Evolutionary conservation across 2,797 vertebrate species (phyloP).

Genomic region (Dendrocincla tyrannina): DNA sequence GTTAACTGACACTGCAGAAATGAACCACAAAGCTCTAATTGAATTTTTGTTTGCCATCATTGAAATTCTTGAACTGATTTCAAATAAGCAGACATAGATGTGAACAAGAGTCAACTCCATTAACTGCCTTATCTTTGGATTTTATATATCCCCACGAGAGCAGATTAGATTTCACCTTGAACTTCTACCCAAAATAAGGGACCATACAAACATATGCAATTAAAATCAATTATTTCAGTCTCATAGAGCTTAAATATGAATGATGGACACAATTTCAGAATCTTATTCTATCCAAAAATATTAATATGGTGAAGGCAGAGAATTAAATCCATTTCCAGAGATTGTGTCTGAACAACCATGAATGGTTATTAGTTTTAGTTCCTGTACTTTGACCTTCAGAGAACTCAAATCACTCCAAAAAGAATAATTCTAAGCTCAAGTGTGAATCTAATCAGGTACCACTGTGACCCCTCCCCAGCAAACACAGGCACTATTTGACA

Average conservation of each 20-base stretch:
- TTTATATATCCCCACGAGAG: background rate
- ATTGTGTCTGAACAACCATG: background rate
- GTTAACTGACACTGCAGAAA: background rate
- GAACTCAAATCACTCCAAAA: background rate
- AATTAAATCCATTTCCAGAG: background rate
- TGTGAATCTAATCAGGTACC: background rate
- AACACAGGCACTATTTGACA: background rate
- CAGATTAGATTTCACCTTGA: conserved; percentile 47
- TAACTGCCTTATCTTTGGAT: conserved; percentile 53
- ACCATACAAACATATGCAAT: background rate
- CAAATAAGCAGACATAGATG: background rate
- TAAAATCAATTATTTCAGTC: background rate
- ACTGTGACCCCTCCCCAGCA: background rate
- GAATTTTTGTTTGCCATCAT: background rate
- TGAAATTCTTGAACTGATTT: conserved; percentile 19
- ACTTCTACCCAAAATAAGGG: background rate
- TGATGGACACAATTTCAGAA: background rate
- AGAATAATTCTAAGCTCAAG: background rate
- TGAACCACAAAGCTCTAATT: background rate
- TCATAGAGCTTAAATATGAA: background rate
- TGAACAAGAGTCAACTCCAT: conserved; percentile 35
- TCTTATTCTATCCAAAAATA: background rate
- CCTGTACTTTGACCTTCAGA: background rate
- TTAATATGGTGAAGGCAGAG: background rate
- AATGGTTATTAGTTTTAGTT: background rate